Evolutionary conservation across 1,140 invertebrate species (phyloP), one percentile per base, ranked within the genome.

Genomic region (Campoletis sonorensis): DNA sequence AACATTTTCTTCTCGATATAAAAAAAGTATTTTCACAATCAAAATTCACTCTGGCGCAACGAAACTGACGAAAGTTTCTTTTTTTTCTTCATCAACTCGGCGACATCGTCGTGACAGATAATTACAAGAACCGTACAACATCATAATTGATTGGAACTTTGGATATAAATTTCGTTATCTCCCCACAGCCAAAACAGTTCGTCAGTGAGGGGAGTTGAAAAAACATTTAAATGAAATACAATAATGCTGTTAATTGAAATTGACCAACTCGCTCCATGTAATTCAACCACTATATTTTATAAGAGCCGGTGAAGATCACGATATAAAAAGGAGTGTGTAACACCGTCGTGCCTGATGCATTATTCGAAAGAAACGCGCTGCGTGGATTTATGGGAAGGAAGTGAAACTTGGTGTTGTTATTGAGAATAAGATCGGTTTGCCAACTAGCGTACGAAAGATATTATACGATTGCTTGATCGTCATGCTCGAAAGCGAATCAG

Each of bases 311-410:
- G n/a, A 13, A 64, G n/a, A 64, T 23, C 21, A 26, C 23, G 61
- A 26, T 27, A 64, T 23, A 26, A 26, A 7, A 64, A 27, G 23
- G 4, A 13, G 5, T 27, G 5, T 27, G 23, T 64, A 64, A 64
- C 11, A 26, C 4, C 61, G 61, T 3, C 61, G 11, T 64, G 61
- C 13, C 11, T 26, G n/a, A n/a, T n/a, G 23, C 23, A 64, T 27
- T 64, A 64, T 64, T 64, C 61, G 61, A 26, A 64, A 23, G 27
- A 23, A 64, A 64, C 61, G 61, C 23, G 23, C 15, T 26, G 61
- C 61, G 61, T 64, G 23, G 61, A 64, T 64, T 64, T 64, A 64
- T 64, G 61, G n/a, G 61, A 27, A 64, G 61, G 61, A 64, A 64
- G 61, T 64, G 61, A 64, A 64, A 64, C 21, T 64, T 64, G n/a